Conservation (phyloP, 2,888 invertebrate species). For the Drosophila meridiana region DNA sequence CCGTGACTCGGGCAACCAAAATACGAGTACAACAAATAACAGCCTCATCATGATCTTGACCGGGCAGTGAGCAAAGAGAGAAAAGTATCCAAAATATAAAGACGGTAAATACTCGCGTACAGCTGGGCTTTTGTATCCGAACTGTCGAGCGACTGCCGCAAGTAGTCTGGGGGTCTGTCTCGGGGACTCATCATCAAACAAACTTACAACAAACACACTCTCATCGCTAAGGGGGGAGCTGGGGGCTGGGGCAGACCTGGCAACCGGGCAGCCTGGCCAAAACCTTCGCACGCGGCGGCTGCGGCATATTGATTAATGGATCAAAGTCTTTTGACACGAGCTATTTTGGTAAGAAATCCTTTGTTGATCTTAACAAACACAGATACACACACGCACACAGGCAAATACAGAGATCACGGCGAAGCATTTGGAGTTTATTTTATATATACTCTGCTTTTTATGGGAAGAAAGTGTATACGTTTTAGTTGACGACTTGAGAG, state of each 20-base stretch:
- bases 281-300: conserved; percentile 74
- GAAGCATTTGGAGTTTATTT: conserved; percentile 63
- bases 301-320: conserved; percentile 85
- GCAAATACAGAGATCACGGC: conserved; percentile 24
- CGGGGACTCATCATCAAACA: conserved; percentile 64
- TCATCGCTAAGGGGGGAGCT: background rate
- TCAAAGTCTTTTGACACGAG: conserved; percentile 85
- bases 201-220: conserved; percentile 61
- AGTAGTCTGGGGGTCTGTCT: conserved; percentile 46
- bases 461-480: background rate
- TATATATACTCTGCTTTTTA: conserved; percentile 9
- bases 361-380: conserved; percentile 84
- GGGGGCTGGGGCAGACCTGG: conserved; percentile 9
- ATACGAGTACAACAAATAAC: conserved; percentile 64
- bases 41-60: conserved; percentile 80
- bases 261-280: conserved; percentile 47
- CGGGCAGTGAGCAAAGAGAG: conserved; percentile 37
- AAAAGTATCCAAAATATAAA: conserved; percentile 25
- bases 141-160: conserved; percentile 27
- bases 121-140: conserved; percentile 53
- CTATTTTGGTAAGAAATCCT: conserved; percentile 84
- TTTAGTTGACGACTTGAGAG: background rate
- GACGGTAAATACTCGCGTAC: conserved; percentile 58
- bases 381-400: conserved; percentile 42
- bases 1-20: conserved; percentile 40